Conservation (phyloP, 2,113 vertebrate genomes). For the Procapra przewalskii region DNA sequence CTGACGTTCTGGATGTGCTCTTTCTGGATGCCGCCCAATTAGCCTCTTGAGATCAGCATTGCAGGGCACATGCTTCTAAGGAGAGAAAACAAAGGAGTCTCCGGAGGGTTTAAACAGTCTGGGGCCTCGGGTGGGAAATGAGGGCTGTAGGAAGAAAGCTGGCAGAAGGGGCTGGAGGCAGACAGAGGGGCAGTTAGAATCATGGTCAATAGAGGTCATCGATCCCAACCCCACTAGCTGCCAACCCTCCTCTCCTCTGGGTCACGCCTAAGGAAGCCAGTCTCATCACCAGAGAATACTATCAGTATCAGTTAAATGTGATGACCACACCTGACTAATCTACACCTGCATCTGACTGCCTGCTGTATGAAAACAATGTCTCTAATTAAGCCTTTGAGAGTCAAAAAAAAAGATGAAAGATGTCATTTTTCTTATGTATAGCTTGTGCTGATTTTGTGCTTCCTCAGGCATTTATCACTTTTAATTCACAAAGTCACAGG, state of each 20-base stretch:
- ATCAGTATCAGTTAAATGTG: neutral
- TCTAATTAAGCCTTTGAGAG: neutral
- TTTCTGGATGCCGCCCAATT: constrained; percentile 1
- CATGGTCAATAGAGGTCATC: neutral
- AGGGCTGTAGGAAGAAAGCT: neutral
- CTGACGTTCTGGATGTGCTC: neutral
- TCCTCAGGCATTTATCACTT: neutral
- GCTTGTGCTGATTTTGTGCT: neutral
- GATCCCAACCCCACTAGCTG: neutral
- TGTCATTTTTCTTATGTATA: neutral
- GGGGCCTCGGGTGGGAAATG: neutral
- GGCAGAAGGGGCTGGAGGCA: neutral
- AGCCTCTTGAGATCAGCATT: neutral
- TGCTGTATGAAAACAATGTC: neutral
- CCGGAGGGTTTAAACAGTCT: neutral
- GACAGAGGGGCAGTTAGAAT: neutral
- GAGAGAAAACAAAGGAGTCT: constrained; percentile 5
- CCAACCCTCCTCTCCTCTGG: neutral
- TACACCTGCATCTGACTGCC: neutral
- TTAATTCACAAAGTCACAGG: neutral
- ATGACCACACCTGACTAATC: neutral
- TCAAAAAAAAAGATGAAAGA: neutral
- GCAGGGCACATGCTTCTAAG: neutral
- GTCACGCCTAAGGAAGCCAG: neutral
- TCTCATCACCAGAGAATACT: neutral